These are phyloP conservation scores for Rhynchonycteris naso DNA, from an alignment of 2,797 vertebrate genomes.

Conservation along the genomic window DNA sequence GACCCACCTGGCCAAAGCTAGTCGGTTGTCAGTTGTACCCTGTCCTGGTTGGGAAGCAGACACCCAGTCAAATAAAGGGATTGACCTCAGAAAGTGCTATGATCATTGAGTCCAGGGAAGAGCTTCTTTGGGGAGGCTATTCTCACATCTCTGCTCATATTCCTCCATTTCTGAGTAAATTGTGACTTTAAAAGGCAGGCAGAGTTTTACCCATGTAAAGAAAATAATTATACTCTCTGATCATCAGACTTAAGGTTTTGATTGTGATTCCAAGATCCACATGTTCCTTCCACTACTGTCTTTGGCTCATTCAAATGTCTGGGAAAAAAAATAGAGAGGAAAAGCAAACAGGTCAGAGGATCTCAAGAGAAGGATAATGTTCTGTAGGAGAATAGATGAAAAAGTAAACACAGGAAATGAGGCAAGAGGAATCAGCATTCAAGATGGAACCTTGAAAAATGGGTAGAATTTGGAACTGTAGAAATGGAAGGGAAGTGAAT, in stretches of 20 bases:
- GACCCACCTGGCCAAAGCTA: not conserved
- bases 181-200: not conserved
- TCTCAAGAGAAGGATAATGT: not conserved
- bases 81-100: not conserved
- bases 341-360: not conserved
- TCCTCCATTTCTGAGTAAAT: not conserved
- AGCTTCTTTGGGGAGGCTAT: not conserved
- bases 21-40: not conserved
- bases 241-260: not conserved
- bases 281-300: not conserved
- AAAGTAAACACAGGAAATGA: not conserved
- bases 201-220: not conserved
- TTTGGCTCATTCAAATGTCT: constrained; percentile 30
- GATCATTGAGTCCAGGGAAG: not conserved
- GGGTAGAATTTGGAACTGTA: constrained; percentile 7
- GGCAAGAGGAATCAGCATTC: not conserved
- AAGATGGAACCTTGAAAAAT: not conserved
- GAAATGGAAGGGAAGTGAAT: not conserved
- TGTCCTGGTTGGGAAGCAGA: constrained; percentile 50
- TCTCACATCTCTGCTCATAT: not conserved
- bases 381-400: not conserved
- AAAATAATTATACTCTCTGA: not conserved
- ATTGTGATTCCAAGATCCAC: constrained; percentile 21
- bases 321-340: not conserved
- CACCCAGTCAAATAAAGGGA: not conserved